phyloP scores from a whole-genome alignment of 2,113 vertebrate species.

The Larimichthys crocea region DNA sequence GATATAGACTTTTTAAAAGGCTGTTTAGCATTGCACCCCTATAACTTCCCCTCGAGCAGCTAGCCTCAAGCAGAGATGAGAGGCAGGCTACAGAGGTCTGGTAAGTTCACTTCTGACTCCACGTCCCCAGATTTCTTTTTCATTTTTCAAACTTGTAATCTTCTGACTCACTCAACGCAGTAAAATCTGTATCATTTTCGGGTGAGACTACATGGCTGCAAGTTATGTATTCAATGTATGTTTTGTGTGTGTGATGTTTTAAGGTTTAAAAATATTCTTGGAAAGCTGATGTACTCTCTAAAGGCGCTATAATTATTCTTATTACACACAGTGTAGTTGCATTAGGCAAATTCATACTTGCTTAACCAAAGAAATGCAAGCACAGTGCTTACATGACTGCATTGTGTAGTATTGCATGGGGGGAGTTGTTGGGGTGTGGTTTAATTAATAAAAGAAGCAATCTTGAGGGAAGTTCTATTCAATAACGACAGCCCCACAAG shows the following conservation, averaged over 20 bases:
- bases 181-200: background rate
- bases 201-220: background rate
- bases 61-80: background rate
- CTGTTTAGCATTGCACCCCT: background rate
- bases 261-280: conserved; percentile 37
- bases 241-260: conserved; percentile 25
- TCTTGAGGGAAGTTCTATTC: conserved; percentile 73
- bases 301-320: conserved; percentile 62
- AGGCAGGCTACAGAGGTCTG: background rate
- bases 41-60: background rate
- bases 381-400: conserved; percentile 75
- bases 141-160: background rate
- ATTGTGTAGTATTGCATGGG: conserved; percentile 56
- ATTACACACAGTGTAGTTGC: conserved; percentile 59
- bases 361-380: conserved; percentile 75
- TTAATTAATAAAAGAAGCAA: conserved; percentile 84
- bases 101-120: background rate
- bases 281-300: conserved; percentile 50
- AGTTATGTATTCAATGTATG: background rate
- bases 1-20: background rate
- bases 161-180: background rate
- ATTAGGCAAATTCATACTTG: conserved; percentile 74
- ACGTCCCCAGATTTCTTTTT: background rate
- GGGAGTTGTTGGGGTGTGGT: conserved; percentile 13
- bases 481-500: conserved; percentile 74